Conservation (phyloP, 2,113 vertebrate species). For the Microcebus murinus region DNA sequence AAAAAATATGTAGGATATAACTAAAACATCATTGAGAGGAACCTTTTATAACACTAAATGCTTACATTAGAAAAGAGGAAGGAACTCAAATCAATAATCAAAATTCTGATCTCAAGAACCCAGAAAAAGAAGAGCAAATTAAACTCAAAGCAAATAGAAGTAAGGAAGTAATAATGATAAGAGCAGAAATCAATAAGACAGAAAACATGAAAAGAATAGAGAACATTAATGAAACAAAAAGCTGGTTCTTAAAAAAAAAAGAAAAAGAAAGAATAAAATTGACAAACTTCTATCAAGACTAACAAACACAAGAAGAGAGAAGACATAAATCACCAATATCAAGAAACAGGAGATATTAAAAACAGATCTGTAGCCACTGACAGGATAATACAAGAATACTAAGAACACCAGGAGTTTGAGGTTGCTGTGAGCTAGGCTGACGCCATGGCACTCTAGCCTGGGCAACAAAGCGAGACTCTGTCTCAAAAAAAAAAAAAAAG, state of each 20-base stretch:
- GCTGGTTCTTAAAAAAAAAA: not conserved
- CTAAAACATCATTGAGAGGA: not conserved
- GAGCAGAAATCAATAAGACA: not conserved
- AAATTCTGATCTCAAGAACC: conserved; percentile 36
- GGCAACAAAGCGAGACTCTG: too few species aligned
- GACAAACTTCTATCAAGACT: not conserved
- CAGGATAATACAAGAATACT: not conserved
- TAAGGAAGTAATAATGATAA: not conserved
- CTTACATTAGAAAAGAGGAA: not conserved
- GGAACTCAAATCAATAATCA: not conserved
- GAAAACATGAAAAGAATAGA: not conserved
- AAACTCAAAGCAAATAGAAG: not conserved
- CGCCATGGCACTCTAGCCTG: too few species aligned
- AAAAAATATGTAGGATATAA: not conserved
- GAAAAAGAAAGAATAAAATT: not conserved
- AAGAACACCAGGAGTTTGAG: not conserved
- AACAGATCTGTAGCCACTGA: not conserved
- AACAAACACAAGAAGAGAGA: not conserved
- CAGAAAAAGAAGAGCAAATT: conserved; percentile 37
- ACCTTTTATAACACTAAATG: not conserved
- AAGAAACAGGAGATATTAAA: not conserved
- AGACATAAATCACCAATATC: not conserved
- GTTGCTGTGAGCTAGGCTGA: too few species aligned
- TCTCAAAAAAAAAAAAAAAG: not conserved
- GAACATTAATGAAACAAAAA: conserved; percentile 20